Base-by-base conservation (phyloP, 2,797 vertebrate genomes). In the Mormyrus proboscirostris region DNA sequence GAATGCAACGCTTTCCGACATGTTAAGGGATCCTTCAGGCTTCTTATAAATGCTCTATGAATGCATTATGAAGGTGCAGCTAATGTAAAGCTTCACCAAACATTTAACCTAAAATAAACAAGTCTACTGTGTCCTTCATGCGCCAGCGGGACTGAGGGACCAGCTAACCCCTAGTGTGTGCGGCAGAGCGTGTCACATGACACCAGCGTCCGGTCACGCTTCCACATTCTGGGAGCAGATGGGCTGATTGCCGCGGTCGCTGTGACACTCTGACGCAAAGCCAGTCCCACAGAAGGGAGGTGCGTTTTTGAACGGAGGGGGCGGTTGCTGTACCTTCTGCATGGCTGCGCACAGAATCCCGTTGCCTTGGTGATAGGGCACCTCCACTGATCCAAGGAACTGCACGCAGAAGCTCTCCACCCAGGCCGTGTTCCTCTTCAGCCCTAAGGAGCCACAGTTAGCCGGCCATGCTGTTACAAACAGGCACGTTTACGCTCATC, bases 351-450 rank as follows among this genome's bases (percentile, higher is more conserved):
- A 98, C 49, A 99, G 95, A 92, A 99, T 97, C 2, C 97, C 96
- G 0, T 97, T 98, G 90, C 98, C 98, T 92, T 98, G 97, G 93
- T 99, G 97, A 91, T 96, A 97, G 0, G 98, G 98, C 1, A 99
- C 98, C 93, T 98, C 98, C 93, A 99, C 98, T 0, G 98, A 99
- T 91, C 98, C 98, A 91, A 99, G 95, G 93, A 99, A 99, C 91
- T 96, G 97, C 19, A 98, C 97, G 2, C 96, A 93, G 91, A 99
- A 99, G 89, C 95, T 93, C 6, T 99, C 97, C 6, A 96, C 92
- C 95, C 96, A 97, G 86, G 94, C 94, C 0, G 94, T 94, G 79
- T 95, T 94, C 91, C 95, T 92, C 92, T 95, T 96, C 89, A 93
- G 91, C 47, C 95, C 96, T 96, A 91, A 0, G 0, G 0, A 53